These are phyloP conservation scores for Anolis apletophallus DNA, from an alignment of 2,797 vertebrate species.

Conservation along the genomic window DNA sequence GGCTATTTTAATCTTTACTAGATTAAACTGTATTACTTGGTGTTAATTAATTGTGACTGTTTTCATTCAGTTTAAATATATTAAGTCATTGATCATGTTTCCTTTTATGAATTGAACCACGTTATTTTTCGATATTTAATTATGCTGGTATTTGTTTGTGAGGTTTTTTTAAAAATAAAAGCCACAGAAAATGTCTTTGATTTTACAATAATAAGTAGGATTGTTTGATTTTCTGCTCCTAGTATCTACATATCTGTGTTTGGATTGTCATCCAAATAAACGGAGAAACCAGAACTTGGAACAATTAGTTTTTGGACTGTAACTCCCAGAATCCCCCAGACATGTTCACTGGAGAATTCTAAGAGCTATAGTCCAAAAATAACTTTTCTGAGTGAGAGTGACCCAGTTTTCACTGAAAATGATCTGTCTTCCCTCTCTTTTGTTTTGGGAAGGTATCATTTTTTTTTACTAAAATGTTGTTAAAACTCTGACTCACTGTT, in stretches of 20 bases:
- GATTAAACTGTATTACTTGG: background rate
- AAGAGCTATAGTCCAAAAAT: no score
- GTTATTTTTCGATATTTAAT: background rate
- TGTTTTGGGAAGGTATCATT: background rate
- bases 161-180: background rate
- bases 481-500: constrained; percentile 1
- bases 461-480: constrained; percentile 13
- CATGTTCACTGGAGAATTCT: no score
- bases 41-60: background rate
- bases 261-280: background rate
- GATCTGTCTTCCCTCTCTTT: background rate
- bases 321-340: no score
- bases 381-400: no score
- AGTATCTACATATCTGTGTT: background rate
- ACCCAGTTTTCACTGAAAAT: background rate
- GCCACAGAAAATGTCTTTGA: background rate
- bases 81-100: background rate
- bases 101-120: background rate
- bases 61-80: background rate
- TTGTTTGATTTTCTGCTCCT: background rate
- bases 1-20: background rate
- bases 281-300: background rate
- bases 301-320: no score
- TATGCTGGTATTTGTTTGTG: background rate
- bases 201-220: background rate